Evolutionary conservation across 1,140 invertebrate species (phyloP), one percentile per base, ranked within the genome.

Genomic region (Penaeus japonicus): DNA sequence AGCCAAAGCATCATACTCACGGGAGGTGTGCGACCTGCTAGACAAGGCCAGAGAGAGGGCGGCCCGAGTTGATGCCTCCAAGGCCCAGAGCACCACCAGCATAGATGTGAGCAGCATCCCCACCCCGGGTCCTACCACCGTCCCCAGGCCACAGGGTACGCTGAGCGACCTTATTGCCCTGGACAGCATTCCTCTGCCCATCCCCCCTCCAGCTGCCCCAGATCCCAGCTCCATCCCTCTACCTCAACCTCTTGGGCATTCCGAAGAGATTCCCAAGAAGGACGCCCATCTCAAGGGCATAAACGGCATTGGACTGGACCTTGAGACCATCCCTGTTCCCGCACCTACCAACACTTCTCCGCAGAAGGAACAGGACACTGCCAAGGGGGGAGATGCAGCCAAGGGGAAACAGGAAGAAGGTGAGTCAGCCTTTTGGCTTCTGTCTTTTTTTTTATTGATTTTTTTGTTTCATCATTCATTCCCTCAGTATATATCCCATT

Each of bases 151-250:
- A 22, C 81, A 17, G 24, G 30, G 62, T 18, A 17, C 24, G 7
- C 18, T 53, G n/a, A 30, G 53, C 27, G 30, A 54, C 35, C n/a
- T 35, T 2, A 77, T 85, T 54, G 47, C 73, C 20, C 73, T 85
- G 53, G 84, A 85, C 15, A 85, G 84, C 54, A 85, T 85, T 78
- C 84, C 84, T 22, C 84, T 85, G 12, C 84, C 84, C 24, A 32
- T 85, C 20, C 81, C 81, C 39, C 18, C 81, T 27, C 30, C 35
- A 3, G 27, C 81, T 83, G 81, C 73, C n/a, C 78, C 80, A 35
- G 87, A 88, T 35, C 87, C 87, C 20, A 77, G 87, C 54, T 88
- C 87, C 62, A 88, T 88, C 30, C 87, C 87, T 24, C 70, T 88
- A 20, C 87, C 87, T 57, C 87, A 83, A 30, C 84, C 65, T 32